Conservation (phyloP, 2,888 invertebrate species). For the Lomographa bimaculata region DNA sequence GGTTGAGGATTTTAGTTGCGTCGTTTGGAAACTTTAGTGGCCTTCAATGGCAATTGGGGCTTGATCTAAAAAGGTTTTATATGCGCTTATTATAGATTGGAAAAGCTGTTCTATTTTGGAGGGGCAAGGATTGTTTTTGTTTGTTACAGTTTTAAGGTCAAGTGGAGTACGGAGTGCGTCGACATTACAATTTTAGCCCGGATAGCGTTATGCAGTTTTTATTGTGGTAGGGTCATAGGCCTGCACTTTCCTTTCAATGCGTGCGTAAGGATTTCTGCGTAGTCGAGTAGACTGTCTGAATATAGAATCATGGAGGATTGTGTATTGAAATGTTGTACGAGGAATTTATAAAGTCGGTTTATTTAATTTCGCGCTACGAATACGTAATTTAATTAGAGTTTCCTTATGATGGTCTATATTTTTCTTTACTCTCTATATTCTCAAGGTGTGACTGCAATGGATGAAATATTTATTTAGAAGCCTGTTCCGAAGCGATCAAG, state of each 20-base stretch:
- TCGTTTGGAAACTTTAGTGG: slow-evolving; percentile 40
- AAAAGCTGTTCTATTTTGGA: slow-evolving; percentile 34
- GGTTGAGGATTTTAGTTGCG: slow-evolving; percentile 36
- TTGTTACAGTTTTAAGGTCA: slow-evolving; percentile 54
- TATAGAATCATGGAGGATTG: slow-evolving; percentile 1
- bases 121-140: slow-evolving; percentile 39
- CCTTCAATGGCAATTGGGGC: slow-evolving; percentile 63
- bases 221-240: slow-evolving; percentile 78
- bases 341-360: too few species aligned
- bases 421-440: too few species aligned
- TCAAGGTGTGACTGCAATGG: too few species aligned
- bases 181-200: slow-evolving; percentile 79
- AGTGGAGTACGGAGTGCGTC: slow-evolving; percentile 61
- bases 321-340: too few species aligned
- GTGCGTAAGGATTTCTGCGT: slow-evolving; percentile 53
- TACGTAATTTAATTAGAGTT: too few species aligned
- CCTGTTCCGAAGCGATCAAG: too few species aligned
- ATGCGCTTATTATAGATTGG: slow-evolving; percentile 22
- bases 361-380: too few species aligned
- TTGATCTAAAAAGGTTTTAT: slow-evolving; percentile 52
- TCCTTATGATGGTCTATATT: too few species aligned
- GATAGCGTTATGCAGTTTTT: slow-evolving; percentile 78
- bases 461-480: too few species aligned
- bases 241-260: slow-evolving; percentile 59
- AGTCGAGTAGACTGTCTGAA: slow-evolving; percentile 19